A percentile compares a stretch with the other conserved stretches of the same genome.
Conservation (phyloP, 53 echinoderm and acorn worm species). For the Henricia sp. region DNA sequence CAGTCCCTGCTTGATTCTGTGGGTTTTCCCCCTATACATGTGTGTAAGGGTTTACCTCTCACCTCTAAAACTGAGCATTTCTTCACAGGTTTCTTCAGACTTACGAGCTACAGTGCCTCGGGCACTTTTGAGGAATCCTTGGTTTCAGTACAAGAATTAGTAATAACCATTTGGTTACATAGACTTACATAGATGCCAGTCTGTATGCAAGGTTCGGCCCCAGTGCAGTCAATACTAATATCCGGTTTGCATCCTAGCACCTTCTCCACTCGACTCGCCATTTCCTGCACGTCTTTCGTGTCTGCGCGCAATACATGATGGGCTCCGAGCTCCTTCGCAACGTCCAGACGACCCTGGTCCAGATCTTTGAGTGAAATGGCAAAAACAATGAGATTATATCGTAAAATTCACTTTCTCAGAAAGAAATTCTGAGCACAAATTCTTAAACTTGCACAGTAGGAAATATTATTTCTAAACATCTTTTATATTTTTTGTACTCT, state of each 20-base stretch:
- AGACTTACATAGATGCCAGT: slow-evolving; percentile 79
- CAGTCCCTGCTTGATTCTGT: too few relatives aligned
- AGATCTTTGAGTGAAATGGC: slow-evolving; percentile 40
- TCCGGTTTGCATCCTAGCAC: slow-evolving; percentile 70
- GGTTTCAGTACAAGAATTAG: too few relatives aligned
- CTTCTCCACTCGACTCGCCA: slow-evolving; percentile 71
- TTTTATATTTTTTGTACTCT: neutral
- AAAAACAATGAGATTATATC: neutral
- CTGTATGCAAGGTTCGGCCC: slow-evolving; percentile 76
- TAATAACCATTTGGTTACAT: too few relatives aligned
- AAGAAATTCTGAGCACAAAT: too few relatives aligned
- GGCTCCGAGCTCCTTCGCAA: slow-evolving; percentile 77
- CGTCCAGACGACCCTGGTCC: slow-evolving; percentile 69
- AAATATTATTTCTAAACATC: neutral
- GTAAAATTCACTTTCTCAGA: neutral
- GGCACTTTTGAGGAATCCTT: too few relatives aligned
- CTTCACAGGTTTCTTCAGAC: too few relatives aligned
- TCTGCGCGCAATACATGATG: slow-evolving; percentile 69
- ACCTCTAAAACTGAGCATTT: too few relatives aligned
- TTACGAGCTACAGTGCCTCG: too few relatives aligned
- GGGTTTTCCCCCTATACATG: too few relatives aligned
- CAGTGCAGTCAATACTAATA: slow-evolving; percentile 81
- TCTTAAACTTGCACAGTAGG: too few relatives aligned
- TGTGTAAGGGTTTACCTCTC: too few relatives aligned
- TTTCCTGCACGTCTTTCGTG: slow-evolving; percentile 61